Evolutionary conservation across 2,888 invertebrate genomes (phyloP).

Genomic region (Cryptosula pallasiana): DNA sequence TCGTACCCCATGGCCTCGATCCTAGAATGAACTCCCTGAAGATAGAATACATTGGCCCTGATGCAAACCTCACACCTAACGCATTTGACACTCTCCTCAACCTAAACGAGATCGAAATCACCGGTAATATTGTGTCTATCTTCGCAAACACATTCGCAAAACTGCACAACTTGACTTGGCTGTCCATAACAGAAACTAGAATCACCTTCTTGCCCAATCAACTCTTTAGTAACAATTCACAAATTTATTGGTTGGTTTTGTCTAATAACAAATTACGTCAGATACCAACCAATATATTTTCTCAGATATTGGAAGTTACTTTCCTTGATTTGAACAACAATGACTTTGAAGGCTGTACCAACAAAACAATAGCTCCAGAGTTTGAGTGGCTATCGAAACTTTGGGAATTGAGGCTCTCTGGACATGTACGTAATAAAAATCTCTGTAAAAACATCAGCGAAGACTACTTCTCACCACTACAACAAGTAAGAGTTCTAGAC

Average conservation of each 20-base stretch:
- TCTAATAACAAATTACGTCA: neutral
- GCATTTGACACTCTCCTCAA: neutral
- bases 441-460: neutral
- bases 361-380: neutral
- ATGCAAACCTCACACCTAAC: neutral
- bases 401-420: neutral
- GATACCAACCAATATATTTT: constrained; percentile 8
- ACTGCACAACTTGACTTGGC: neutral
- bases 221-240: neutral
- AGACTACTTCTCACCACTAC: neutral
- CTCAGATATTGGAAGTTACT: neutral
- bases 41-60: neutral
- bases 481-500: neutral
- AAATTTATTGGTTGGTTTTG: neutral
- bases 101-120: neutral
- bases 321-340: neutral
- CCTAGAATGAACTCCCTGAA: neutral
- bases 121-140: neutral
- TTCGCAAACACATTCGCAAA: neutral
- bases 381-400: neutral
- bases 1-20: neutral
- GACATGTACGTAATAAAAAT: neutral
- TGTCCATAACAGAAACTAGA: neutral
- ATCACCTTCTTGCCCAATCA: neutral
- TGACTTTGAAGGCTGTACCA: constrained; percentile 3